Evolutionary conservation across 2,888 invertebrate genomes (phyloP).

Genomic region (Drosophila mercatorum): DNA sequence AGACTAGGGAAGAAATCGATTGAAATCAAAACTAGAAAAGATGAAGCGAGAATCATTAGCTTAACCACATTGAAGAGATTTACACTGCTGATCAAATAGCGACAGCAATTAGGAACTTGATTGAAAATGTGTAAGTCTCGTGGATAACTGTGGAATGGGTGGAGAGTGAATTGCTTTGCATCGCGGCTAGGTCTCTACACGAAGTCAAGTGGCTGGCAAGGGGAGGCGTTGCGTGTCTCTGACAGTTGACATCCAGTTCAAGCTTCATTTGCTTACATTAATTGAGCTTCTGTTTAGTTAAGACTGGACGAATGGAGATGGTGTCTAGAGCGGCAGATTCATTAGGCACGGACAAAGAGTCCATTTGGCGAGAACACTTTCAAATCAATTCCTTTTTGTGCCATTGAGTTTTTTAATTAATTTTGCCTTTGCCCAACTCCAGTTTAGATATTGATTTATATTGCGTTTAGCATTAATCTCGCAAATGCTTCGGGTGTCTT

Average conservation of each 20-base stretch:
- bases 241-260: conserved; percentile 32
- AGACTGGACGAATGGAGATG: conserved; percentile 23
- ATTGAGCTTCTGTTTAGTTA: conserved; percentile 66
- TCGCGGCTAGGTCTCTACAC: not conserved
- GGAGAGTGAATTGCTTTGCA: not conserved
- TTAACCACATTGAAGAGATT: not conserved
- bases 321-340: conserved; percentile 15
- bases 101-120: not conserved
- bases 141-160: not conserved
- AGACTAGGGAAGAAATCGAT: too few species aligned
- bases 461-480: conserved; percentile 66
- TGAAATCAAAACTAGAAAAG: too few species aligned
- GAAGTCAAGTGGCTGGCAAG: conserved; percentile 22
- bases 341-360: conserved; percentile 51
- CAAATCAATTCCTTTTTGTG: conserved; percentile 49
- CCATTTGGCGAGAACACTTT: conserved; percentile 50
- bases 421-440: conserved; percentile 28
- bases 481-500: conserved; percentile 48
- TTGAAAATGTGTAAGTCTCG: conserved; percentile 2
- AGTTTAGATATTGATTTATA: conserved; percentile 44
- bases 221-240: conserved; percentile 22
- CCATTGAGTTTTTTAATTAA: conserved; percentile 66
- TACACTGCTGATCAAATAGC: not conserved
- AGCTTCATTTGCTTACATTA: conserved; percentile 67
- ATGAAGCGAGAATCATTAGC: too few species aligned